These are phyloP conservation scores for Abrostola triplasia DNA, from an alignment of 2,888 invertebrate genomes.

Conservation along the genomic window DNA sequence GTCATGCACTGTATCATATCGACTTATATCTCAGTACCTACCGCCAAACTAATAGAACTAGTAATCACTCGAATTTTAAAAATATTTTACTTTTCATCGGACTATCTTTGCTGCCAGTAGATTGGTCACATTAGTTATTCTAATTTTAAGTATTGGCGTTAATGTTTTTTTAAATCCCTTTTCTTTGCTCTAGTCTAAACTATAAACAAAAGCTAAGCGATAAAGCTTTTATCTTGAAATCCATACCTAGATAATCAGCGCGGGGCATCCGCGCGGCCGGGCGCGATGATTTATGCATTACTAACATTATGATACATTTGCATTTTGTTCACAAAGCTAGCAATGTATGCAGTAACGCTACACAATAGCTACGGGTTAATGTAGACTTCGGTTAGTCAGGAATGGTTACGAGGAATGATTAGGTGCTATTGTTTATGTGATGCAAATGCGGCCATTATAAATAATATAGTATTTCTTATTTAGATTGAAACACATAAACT, in stretches of 20 bases:
- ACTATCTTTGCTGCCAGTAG: too few relatives aligned
- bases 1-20: constrained; percentile 45
- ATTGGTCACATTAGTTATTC: not conserved
- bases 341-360: constrained; percentile 58
- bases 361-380: constrained; percentile 60
- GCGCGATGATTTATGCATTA: constrained; percentile 72
- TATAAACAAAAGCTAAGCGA: constrained; percentile 55
- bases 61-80: too few relatives aligned
- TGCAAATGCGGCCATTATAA: constrained; percentile 57
- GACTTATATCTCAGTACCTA: constrained; percentile 2
- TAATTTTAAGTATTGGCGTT: too few relatives aligned
- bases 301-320: constrained; percentile 76
- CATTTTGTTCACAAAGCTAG: constrained; percentile 73
- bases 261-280: constrained; percentile 68
- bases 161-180: not conserved
- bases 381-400: constrained; percentile 58
- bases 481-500: constrained; percentile 41
- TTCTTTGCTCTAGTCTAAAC: constrained; percentile 6
- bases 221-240: constrained; percentile 71
- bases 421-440: constrained; percentile 60
- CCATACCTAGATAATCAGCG: constrained; percentile 74
- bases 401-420: constrained; percentile 58
- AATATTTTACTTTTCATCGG: too few relatives aligned
- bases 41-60: too few relatives aligned
- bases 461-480: constrained; percentile 55